Conservation (phyloP, 2,888 invertebrate genomes). For the Tinea trinotella region DNA sequence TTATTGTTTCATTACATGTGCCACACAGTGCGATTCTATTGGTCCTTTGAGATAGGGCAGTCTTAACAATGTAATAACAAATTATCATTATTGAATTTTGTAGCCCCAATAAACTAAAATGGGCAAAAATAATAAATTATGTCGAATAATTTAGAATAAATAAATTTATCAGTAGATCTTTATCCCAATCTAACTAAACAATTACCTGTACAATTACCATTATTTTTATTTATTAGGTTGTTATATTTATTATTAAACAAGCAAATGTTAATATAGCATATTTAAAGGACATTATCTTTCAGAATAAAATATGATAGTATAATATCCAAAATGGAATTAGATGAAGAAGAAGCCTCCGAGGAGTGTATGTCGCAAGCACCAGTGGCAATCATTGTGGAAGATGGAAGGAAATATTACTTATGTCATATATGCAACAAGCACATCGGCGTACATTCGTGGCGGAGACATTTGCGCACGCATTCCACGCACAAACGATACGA, state of each 20-base stretch:
- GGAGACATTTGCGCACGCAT: conserved; percentile 62
- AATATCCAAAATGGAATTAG: conserved; percentile 21
- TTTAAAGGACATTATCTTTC: conserved; percentile 25
- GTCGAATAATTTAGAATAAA: too few species aligned
- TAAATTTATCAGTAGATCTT: too few species aligned
- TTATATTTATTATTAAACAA: not conserved
- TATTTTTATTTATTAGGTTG: too few species aligned
- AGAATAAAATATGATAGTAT: conserved; percentile 26
- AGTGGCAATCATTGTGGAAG: conserved; percentile 22
- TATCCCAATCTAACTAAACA: too few species aligned
- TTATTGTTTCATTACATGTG: too few species aligned
- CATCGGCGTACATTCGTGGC: conserved; percentile 48
- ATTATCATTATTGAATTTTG: too few species aligned
- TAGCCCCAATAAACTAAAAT: too few species aligned
- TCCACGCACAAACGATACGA: conserved; percentile 38
- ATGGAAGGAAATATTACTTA: conserved; percentile 36
- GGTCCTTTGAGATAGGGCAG: too few species aligned
- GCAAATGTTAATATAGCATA: not conserved
- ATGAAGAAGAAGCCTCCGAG: conserved; percentile 13
- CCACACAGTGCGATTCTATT: too few species aligned
- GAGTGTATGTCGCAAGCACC: not conserved
- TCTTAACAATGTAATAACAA: too few species aligned
- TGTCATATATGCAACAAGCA: conserved; percentile 70
- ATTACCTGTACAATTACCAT: too few species aligned
- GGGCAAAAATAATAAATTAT: too few species aligned